Evolutionary conservation across 2,797 vertebrate genomes (phyloP).

Genomic region (Hydrolagus colliei): DNA sequence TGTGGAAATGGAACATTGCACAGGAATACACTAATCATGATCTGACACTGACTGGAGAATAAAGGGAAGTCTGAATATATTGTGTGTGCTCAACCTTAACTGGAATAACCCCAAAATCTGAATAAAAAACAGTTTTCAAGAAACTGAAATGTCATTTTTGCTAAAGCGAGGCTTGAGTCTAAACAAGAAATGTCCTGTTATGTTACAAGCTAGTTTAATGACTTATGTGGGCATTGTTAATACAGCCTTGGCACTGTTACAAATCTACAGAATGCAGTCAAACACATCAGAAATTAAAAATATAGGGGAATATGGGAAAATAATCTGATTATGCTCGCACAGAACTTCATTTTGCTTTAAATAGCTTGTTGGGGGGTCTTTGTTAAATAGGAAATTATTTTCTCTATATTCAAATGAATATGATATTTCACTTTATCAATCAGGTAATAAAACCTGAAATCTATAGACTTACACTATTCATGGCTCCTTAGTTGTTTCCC

Average conservation of each 20-base stretch:
- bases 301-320: background rate
- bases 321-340: background rate
- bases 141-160: background rate
- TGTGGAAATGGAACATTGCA: background rate
- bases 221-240: background rate
- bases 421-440: too few species aligned
- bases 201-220: background rate
- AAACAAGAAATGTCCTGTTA: background rate
- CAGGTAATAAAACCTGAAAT: too few species aligned
- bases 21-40: background rate
- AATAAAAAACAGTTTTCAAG: background rate
- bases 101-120: conserved; percentile 1
- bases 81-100: background rate
- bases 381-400: background rate
- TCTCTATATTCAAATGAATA: too few species aligned
- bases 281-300: background rate
- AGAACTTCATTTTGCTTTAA: background rate
- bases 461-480: too few species aligned
- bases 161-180: background rate
- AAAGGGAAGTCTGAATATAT: background rate
- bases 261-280: background rate
- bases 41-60: background rate
- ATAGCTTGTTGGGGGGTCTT: background rate
- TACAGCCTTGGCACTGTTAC: background rate
- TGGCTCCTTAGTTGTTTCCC: too few species aligned